A percentile compares a stretch with the other conserved stretches of the same genome.
Conservation (phyloP, 2,113 vertebrate genomes). For the Ondatra zibethicus region DNA sequence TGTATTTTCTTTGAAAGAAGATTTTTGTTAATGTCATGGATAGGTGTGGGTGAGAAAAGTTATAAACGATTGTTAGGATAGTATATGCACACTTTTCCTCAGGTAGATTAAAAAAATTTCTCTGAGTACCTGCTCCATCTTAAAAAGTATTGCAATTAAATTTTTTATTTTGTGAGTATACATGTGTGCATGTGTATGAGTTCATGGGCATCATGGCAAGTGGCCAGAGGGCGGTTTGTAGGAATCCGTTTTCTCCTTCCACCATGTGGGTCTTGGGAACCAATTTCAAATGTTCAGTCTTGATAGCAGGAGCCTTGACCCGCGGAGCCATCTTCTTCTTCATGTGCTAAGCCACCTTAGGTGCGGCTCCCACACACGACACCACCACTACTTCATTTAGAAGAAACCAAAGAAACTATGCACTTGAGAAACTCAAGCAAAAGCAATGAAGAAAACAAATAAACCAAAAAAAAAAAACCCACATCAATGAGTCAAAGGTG, state of each 20-base stretch:
- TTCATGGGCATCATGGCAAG: no score
- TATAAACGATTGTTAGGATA: neutral
- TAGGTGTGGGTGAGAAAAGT: neutral
- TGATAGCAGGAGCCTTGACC: no score
- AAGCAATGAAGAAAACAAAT: neutral
- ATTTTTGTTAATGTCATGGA: neutral
- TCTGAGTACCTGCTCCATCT: neutral
- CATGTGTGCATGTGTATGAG: no score
- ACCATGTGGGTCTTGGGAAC: neutral
- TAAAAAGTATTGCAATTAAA: neutral
- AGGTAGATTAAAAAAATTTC: neutral
- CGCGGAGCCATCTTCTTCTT: neutral
- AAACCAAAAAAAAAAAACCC: neutral
- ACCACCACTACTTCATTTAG: neutral
- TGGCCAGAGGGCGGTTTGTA: neutral
- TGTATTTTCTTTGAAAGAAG: slow-evolving; percentile 7
- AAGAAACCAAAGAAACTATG: neutral
- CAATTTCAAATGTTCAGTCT: neutral
- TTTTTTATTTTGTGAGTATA: neutral
- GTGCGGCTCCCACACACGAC: neutral
- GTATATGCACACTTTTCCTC: neutral
- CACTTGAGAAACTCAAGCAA: neutral
- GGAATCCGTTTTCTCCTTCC: neutral
- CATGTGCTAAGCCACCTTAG: neutral
- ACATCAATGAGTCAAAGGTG: neutral